Percentiles rank a stretch among this genome's conserved stretches.
phyloP scores from a whole-genome alignment of 2,113 vertebrate genomes.

The Ploceus nigricollis region DNA sequence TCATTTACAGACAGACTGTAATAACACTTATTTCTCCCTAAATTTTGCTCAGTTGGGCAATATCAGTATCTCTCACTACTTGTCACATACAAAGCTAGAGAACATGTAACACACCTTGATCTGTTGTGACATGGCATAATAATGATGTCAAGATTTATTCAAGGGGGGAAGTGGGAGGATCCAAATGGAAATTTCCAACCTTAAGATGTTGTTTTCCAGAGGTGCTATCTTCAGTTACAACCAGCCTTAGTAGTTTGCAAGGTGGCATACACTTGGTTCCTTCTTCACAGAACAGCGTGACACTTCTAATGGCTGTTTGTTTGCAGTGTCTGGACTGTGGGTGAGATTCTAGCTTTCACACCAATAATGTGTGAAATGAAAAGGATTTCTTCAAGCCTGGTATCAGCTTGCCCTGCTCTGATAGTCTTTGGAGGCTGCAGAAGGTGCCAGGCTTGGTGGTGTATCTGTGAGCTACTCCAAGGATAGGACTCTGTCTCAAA shows the following conservation, averaged over 20 bases:
- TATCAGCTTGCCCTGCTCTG: not conserved
- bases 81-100: not conserved
- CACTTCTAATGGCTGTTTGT: not conserved
- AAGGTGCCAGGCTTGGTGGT: not conserved
- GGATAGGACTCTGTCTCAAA: not conserved
- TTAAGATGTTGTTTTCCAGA: not conserved
- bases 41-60: not conserved
- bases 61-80: not conserved
- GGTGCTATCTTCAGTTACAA: not conserved
- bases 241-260: not conserved
- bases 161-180: not conserved
- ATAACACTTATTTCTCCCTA: not conserved
- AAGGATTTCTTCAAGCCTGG: not conserved
- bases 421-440: not conserved
- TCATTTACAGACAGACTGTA: not conserved
- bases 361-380: not conserved
- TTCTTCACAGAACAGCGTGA: not conserved
- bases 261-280: accelerated
- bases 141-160: not conserved
- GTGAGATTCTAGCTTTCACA: not conserved
- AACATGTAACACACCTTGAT: not conserved
- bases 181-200: not conserved
- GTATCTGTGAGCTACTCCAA: not conserved
- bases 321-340: not conserved
- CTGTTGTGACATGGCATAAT: not conserved